Evolutionary conservation across 2,113 vertebrate species (phyloP).

Genomic region (Dicerorhinus sumatrensis): DNA sequence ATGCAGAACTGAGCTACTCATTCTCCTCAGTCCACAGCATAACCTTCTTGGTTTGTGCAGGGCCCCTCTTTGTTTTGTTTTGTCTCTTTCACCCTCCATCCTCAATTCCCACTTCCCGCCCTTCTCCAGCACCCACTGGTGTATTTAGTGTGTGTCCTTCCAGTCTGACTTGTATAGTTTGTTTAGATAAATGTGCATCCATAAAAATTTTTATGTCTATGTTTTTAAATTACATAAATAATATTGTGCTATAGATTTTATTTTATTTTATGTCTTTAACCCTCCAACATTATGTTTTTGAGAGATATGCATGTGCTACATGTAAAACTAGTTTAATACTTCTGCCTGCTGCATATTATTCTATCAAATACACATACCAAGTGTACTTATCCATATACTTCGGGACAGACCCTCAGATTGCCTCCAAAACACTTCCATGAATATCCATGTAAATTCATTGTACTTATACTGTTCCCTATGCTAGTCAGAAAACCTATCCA

Average conservation of each 20-base stretch:
- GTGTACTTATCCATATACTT: not conserved
- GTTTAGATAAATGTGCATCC: not conserved
- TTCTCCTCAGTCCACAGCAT: not conserved
- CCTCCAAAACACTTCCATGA: not conserved
- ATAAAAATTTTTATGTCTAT: not conserved
- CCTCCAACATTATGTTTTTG: not conserved
- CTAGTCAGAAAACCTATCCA: not conserved
- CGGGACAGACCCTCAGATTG: not conserved
- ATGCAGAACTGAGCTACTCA: not conserved
- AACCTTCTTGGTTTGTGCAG: not conserved
- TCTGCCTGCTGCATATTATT: not conserved
- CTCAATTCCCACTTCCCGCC: not conserved
- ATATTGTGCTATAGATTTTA: not conserved
- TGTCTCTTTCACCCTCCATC: not conserved
- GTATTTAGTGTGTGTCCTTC: not conserved
- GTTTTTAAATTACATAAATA: not conserved
- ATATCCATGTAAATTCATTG: not conserved
- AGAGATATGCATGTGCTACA: not conserved
- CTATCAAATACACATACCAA: not conserved
- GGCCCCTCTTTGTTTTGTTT: not conserved
- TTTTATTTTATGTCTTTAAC: conserved; percentile 38
- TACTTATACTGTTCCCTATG: not conserved
- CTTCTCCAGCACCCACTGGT: not conserved
- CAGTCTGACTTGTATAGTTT: not conserved
- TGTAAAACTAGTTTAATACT: not conserved